Percentiles rank a stretch among this genome's conserved stretches.
These are phyloP conservation scores for Dicrurus megarhynchus DNA, from an alignment of 2,113 vertebrate genomes.

Conservation along the genomic window DNA sequence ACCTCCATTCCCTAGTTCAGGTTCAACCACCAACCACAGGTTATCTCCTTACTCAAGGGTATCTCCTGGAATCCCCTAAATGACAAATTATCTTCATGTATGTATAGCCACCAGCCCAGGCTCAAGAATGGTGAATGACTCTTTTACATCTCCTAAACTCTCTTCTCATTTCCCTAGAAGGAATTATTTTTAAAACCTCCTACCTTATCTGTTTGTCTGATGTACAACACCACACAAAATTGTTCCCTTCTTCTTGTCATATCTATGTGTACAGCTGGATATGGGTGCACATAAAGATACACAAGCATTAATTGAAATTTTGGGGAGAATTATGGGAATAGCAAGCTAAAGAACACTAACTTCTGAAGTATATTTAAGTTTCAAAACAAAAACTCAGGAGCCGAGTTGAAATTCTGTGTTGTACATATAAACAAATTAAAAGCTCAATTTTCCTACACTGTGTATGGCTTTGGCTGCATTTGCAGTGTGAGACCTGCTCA, in stretches of 20 bases:
- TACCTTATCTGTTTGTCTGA: not conserved
- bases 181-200: not conserved
- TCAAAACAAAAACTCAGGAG: not conserved
- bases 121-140: not conserved
- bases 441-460: not conserved
- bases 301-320: not conserved
- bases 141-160: not conserved
- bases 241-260: not conserved
- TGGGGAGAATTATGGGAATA: not conserved
- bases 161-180: not conserved
- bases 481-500: not conserved
- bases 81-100: not conserved
- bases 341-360: not conserved
- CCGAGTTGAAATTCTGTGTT: not conserved
- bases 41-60: not conserved
- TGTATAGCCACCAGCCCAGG: accelerated
- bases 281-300: not conserved
- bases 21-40: not conserved
- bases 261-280: not conserved
- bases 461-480: accelerated
- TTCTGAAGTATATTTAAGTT: not conserved
- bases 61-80: not conserved
- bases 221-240: not conserved
- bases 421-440: not conserved
- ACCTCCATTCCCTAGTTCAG: not conserved